Evolutionary conservation across 1,140 invertebrate species (phyloP).

Genomic region (Ganaspis sp.): DNA sequence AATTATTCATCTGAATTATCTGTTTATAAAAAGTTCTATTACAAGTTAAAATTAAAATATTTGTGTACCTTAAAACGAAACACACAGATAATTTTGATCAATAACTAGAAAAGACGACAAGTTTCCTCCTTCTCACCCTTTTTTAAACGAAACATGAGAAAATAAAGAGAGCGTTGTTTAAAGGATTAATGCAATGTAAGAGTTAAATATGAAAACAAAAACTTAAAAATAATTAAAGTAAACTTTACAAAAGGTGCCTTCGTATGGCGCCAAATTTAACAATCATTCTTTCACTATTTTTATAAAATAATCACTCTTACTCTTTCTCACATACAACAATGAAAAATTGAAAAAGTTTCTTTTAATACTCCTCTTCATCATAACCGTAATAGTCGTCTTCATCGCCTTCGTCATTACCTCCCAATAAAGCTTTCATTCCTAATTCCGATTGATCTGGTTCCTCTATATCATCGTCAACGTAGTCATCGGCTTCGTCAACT

Average conservation of each 20-base stretch:
- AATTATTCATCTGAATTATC: neutral
- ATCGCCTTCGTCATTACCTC: constrained; percentile 68
- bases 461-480: constrained; percentile 73
- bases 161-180: neutral
- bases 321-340: neutral
- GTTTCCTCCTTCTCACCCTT: too few species aligned
- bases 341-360: neutral
- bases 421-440: constrained; percentile 75
- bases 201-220: neutral
- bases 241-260: neutral
- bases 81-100: neutral
- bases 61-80: neutral
- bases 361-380: constrained; percentile 65
- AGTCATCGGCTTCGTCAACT: constrained; percentile 68
- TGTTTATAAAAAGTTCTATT: neutral
- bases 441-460: constrained; percentile 69
- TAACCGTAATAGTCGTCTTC: constrained; percentile 70
- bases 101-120: neutral
- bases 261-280: neutral
- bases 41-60: neutral
- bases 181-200: neutral
- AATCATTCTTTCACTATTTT: neutral
- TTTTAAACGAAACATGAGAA: neutral
- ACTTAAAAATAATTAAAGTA: constrained; percentile 4
- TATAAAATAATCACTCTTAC: constrained; percentile 2